phyloP scores from a whole-genome alignment of 2,797 vertebrate species.

The Liparis tanakae region DNA sequence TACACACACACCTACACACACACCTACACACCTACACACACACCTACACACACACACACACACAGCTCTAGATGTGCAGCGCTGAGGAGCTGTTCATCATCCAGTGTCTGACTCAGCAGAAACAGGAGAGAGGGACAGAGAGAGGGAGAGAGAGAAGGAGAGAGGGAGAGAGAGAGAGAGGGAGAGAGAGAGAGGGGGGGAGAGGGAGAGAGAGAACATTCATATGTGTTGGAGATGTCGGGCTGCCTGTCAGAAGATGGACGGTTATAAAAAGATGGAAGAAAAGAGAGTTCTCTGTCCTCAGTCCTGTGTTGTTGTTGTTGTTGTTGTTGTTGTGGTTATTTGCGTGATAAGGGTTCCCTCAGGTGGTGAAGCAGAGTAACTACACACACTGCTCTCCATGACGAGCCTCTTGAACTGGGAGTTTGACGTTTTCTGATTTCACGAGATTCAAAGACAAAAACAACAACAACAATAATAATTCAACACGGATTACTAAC shows the following conservation, averaged over 20 bases:
- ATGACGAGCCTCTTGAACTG: neutral
- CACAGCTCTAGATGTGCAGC: too few species aligned
- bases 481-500: neutral
- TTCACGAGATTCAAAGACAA: neutral
- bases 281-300: conserved; percentile 57
- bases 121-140: too few species aligned
- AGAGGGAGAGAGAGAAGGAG: too few species aligned
- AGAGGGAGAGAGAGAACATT: neutral
- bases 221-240: neutral
- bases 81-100: too few species aligned
- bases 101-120: too few species aligned
- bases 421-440: conserved; percentile 9
- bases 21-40: too few species aligned
- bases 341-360: conserved; percentile 77
- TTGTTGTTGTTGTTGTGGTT: conserved; percentile 67
- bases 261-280: conserved; percentile 49
- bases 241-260: conserved; percentile 61
- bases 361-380: conserved; percentile 72
- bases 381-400: conserved; percentile 34
- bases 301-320: conserved; percentile 38
- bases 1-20: too few species aligned
- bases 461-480: neutral
- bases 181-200: too few species aligned
- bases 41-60: too few species aligned
- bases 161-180: too few species aligned